These are phyloP conservation scores for Danio choprae DNA, from an alignment of 2,797 vertebrate genomes.

Conservation along the genomic window DNA sequence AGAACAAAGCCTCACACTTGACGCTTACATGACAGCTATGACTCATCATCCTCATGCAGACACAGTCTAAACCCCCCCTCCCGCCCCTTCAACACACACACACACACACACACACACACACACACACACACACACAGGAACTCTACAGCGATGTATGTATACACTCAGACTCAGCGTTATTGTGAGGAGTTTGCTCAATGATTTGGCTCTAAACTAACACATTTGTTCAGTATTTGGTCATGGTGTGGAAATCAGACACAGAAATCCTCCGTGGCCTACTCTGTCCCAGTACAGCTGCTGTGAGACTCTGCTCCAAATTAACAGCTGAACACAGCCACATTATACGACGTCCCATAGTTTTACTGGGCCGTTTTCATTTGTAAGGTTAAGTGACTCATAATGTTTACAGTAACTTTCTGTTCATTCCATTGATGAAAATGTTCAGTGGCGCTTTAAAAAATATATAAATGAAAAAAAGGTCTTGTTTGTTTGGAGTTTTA, in stretches of 20 bases:
- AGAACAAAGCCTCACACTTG: conserved; percentile 9
- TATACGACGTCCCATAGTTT: conserved; percentile 8
- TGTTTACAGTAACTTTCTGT: conserved; percentile 6
- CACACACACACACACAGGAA: neutral
- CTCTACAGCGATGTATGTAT: neutral
- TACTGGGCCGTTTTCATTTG: conserved; percentile 1
- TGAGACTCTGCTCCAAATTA: conserved; percentile 33
- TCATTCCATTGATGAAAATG: conserved; percentile 10
- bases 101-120: neutral
- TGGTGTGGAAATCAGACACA: conserved; percentile 22
- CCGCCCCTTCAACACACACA: too few species aligned
- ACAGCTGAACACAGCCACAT: conserved; percentile 21
- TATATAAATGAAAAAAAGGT: neutral
- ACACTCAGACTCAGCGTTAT: conserved; percentile 25
- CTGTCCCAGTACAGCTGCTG: conserved; percentile 50
- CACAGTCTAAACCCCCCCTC: conserved; percentile 24
- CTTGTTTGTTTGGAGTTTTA: conserved; percentile 1
- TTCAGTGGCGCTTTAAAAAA: neutral
- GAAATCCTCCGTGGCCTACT: conserved; percentile 39
- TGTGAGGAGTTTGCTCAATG: conserved; percentile 27
- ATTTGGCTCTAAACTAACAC: conserved; percentile 46
- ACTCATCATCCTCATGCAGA: conserved; percentile 18
- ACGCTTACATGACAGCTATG: conserved; percentile 7
- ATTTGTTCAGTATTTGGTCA: conserved; percentile 49
- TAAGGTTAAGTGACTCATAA: conserved; percentile 19